Percentiles rank a stretch among this genome's conserved stretches.
Conservation (phyloP, 2,888 invertebrate genomes). For the Ormyrus rosae region DNA sequence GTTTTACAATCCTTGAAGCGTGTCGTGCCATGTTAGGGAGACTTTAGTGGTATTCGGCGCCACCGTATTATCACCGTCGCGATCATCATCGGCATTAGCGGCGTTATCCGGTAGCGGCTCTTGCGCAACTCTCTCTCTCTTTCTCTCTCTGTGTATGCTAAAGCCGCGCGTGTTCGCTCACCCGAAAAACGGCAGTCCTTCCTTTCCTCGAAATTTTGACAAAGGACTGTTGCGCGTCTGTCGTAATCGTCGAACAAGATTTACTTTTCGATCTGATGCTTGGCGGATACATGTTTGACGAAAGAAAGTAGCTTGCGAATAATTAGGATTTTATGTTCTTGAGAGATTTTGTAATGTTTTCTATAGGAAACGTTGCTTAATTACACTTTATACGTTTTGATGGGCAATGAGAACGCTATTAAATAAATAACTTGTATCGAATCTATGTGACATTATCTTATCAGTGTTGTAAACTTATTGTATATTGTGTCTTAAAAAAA, state of each 20-base stretch:
- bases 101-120: slow-evolving; percentile 8
- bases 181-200: slow-evolving; percentile 31
- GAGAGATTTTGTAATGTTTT: too few relatives aligned
- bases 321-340: too few relatives aligned
- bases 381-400: too few relatives aligned
- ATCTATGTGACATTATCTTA: too few relatives aligned
- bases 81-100: slow-evolving; percentile 45
- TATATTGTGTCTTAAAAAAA: too few relatives aligned
- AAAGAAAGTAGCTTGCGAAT: too few relatives aligned
- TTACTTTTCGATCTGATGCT: neutral
- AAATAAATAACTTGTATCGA: too few relatives aligned
- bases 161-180: slow-evolving; percentile 23
- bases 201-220: slow-evolving; percentile 48
- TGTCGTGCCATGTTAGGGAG: slow-evolving; percentile 55
- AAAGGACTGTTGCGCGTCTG: slow-evolving; percentile 32
- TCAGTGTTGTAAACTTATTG: too few relatives aligned
- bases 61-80: slow-evolving; percentile 48
- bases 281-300: too few relatives aligned
- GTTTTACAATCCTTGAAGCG: slow-evolving; percentile 55
- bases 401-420: too few relatives aligned
- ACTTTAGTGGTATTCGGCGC: slow-evolving; percentile 36
- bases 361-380: too few relatives aligned
- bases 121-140: slow-evolving; percentile 46
- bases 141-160: neutral
- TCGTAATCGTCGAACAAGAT: neutral